Percentiles rank a stretch among this genome's conserved stretches.
Conservation (phyloP, 2,888 invertebrate species). For the Tenthredo amoena region DNA sequence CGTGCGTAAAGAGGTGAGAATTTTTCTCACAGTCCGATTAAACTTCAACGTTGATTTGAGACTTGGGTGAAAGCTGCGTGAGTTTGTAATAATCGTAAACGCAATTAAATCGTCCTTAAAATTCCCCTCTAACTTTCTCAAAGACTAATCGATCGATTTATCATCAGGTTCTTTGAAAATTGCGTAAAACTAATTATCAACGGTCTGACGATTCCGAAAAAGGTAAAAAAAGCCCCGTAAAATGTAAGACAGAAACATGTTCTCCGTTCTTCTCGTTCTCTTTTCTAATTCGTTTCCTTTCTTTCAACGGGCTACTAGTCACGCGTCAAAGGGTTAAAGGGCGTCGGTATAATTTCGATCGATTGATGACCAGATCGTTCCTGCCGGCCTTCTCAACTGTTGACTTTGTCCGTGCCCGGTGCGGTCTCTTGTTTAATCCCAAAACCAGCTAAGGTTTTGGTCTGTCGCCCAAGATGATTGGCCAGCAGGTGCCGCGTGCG, state of each 20-base stretch:
- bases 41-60: neutral
- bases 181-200: neutral
- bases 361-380: conserved; percentile 30
- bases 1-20: neutral
- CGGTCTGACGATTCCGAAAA: neutral
- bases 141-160: neutral
- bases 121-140: neutral
- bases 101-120: neutral
- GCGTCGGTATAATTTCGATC: conserved; percentile 39
- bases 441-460: conserved; percentile 50
- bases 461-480: conserved; percentile 50
- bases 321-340: conserved; percentile 49
- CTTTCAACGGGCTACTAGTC: conserved; percentile 5
- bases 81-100: too few species aligned
- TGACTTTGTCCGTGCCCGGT: conserved; percentile 38
- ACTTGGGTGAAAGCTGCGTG: neutral
- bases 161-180: neutral
- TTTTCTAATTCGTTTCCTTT: neutral
- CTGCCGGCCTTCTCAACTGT: conserved; percentile 25
- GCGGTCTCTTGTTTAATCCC: conserved; percentile 43
- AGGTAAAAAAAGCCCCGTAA: neutral
- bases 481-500: conserved; percentile 48
- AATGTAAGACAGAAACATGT: neutral
- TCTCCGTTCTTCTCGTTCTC: neutral
- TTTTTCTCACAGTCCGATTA: neutral